Conservation (phyloP, 2,113 vertebrate species). For the Tupaia tana region DNA sequence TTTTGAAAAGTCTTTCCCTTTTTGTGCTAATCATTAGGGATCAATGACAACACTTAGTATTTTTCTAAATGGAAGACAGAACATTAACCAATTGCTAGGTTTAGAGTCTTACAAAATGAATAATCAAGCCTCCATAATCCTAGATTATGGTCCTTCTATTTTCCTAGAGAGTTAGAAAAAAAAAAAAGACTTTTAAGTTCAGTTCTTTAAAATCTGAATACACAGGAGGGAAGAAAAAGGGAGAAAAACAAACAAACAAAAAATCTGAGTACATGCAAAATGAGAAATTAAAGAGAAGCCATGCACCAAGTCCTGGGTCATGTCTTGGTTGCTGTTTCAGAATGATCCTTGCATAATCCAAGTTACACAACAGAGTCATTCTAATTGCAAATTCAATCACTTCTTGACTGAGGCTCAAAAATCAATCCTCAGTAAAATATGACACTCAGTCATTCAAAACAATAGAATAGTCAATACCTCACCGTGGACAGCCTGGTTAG, state of each 20-base stretch:
- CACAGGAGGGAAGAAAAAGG: too few species aligned
- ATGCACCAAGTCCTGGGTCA: neutral
- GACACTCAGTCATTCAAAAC: slow-evolving; percentile 73
- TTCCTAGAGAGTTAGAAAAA: neutral
- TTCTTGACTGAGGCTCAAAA: slow-evolving; percentile 58
- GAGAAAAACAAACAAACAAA: too few species aligned
- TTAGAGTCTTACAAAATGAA: slow-evolving; percentile 35
- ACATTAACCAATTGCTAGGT: slow-evolving; percentile 42
- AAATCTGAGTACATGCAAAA: neutral
- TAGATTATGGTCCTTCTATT: neutral
- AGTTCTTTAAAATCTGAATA: slow-evolving; percentile 31
- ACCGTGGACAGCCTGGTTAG: slow-evolving; percentile 63
- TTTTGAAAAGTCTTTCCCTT: slow-evolving; percentile 56
- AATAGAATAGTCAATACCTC: slow-evolving; percentile 71
- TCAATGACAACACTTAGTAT: neutral
- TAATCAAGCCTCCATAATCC: neutral
- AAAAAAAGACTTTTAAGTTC: neutral
- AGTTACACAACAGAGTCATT: slow-evolving; percentile 65
- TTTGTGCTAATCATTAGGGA: slow-evolving; percentile 48
- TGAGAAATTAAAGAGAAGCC: slow-evolving; percentile 36
- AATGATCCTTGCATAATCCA: slow-evolving; percentile 54
- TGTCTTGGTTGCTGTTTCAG: slow-evolving; percentile 10
- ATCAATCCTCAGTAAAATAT: slow-evolving; percentile 73
- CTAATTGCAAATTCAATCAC: slow-evolving; percentile 70
- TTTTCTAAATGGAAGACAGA: slow-evolving; percentile 54